Percentiles rank a stretch among this genome's conserved stretches.
Evolutionary conservation across 2,888 invertebrate genomes (phyloP).

Genomic region (Parthenolecanium corni): DNA sequence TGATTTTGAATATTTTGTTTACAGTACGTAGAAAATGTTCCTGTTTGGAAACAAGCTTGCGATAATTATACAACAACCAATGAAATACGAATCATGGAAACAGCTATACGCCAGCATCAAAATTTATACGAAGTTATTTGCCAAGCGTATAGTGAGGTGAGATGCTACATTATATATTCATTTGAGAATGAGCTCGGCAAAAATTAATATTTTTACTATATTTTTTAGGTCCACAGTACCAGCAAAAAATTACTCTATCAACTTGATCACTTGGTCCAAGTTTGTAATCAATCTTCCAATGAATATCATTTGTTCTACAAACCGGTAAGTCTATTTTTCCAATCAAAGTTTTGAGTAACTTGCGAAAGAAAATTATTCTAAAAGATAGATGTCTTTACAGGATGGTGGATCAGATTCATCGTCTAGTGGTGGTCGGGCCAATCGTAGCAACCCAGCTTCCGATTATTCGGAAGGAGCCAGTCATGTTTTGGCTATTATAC

Average conservation of each 20-base stretch:
- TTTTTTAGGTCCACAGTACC: slow-evolving; percentile 73
- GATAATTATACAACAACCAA: slow-evolving; percentile 51
- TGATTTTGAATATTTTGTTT: slow-evolving; percentile 30
- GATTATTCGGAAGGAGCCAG: slow-evolving; percentile 95
- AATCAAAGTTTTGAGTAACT: too few relatives aligned
- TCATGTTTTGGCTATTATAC: slow-evolving; percentile 90
- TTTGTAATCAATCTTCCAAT: slow-evolving; percentile 75
- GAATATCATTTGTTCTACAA: slow-evolving; percentile 58
- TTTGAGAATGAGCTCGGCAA: background rate
- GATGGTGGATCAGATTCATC: slow-evolving; percentile 32
- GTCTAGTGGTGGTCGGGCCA: slow-evolving; percentile 18
- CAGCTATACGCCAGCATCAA: slow-evolving; percentile 84
- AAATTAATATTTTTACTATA: slow-evolving; percentile 3
- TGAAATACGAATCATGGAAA: slow-evolving; percentile 79
- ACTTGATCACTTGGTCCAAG: slow-evolving; percentile 88
- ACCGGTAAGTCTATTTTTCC: slow-evolving; percentile 49
- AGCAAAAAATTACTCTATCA: slow-evolving; percentile 93
- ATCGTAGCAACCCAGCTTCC: slow-evolving; percentile 58
- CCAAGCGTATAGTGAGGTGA: slow-evolving; percentile 83
- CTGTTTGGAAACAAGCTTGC: slow-evolving; percentile 86
- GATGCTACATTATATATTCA: slow-evolving; percentile 34
- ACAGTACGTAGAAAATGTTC: slow-evolving; percentile 81
- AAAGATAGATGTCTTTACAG: slow-evolving; percentile 24
- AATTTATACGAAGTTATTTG: slow-evolving; percentile 94
- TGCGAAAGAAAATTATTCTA: too few relatives aligned